A percentile compares a stretch with the other conserved stretches of the same genome.
These are phyloP conservation scores for Oceanites oceanicus DNA, from an alignment of 2,113 vertebrate genomes.

Conservation along the genomic window DNA sequence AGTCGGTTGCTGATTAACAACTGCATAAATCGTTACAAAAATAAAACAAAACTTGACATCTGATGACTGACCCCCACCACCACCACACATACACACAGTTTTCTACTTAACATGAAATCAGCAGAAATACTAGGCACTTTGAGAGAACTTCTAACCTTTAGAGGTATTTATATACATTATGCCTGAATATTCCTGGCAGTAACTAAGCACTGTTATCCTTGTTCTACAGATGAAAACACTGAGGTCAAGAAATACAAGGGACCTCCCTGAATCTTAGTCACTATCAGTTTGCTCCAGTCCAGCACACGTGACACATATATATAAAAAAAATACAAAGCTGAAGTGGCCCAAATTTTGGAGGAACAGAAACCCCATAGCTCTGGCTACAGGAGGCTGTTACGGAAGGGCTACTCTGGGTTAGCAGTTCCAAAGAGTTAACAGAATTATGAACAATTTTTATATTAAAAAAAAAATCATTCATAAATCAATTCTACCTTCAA, in stretches of 20 bases:
- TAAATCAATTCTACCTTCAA: constrained; percentile 17
- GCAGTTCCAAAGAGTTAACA: not conserved
- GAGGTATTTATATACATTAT: not conserved
- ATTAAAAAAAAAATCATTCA: not conserved
- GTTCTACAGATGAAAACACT: not conserved
- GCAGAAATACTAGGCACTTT: not conserved
- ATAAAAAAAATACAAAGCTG: not conserved
- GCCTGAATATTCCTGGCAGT: not conserved
- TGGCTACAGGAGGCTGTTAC: rapidly evolving
- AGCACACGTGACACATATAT: not conserved
- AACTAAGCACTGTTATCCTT: not conserved
- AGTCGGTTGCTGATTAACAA: constrained; percentile 14
- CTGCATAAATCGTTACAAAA: constrained; percentile 30
- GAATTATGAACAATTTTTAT: not conserved
- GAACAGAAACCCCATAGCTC: not conserved
- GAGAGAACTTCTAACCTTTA: not conserved
- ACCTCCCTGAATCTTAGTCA: not conserved
- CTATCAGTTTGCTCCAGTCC: not conserved
- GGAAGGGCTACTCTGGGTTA: not conserved
- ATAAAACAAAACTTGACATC: constrained; percentile 45
- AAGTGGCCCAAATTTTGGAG: not conserved
- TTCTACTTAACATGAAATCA: not conserved
- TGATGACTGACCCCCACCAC: not conserved
- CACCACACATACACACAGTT: not conserved
- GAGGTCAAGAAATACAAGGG: not conserved